A percentile compares a stretch with the other conserved stretches of the same genome.
These are phyloP conservation scores for Drosophila kohkoa DNA, from an alignment of 1,140 invertebrate genomes.

Conservation along the genomic window DNA sequence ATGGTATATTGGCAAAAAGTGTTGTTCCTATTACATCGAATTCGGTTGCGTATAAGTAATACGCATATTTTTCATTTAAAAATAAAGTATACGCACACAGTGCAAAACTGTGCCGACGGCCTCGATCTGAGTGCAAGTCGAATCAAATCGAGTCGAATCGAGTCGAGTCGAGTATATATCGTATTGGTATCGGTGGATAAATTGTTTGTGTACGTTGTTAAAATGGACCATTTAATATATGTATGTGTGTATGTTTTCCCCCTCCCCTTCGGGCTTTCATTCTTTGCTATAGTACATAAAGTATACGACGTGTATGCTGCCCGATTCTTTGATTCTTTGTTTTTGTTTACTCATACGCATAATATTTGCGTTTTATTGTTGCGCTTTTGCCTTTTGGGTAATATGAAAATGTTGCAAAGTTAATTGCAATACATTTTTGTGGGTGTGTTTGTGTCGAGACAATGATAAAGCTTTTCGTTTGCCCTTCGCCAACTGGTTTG, in stretches of 20 bases:
- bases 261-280: background rate
- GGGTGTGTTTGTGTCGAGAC: constrained; percentile 21
- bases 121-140: constrained; percentile 10
- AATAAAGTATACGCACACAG: constrained; percentile 60
- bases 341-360: constrained; percentile 44
- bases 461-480: constrained; percentile 70
- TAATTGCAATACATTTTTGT: constrained; percentile 42
- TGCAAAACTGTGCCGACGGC: constrained; percentile 30
- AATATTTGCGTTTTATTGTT: constrained; percentile 39
- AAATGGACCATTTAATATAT: constrained; percentile 81
- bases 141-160: no score
- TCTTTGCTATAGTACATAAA: constrained; percentile 19
- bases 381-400: constrained; percentile 25
- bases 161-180: constrained; percentile 30
- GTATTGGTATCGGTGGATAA: constrained; percentile 73
- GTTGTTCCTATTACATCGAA: constrained; percentile 2
- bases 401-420: constrained; percentile 40
- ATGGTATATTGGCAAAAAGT: constrained; percentile 28
- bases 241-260: constrained; percentile 10
- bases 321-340: constrained; percentile 13
- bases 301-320: constrained; percentile 24
- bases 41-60: constrained; percentile 23
- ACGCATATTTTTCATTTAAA: constrained; percentile 48
- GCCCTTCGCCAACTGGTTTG: constrained; percentile 26
- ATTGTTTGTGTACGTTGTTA: constrained; percentile 64